Evolutionary conservation across 2,888 invertebrate species (phyloP), one percentile per base, ranked within the genome.

Genomic region (Agrenia bidenticulata): DNA sequence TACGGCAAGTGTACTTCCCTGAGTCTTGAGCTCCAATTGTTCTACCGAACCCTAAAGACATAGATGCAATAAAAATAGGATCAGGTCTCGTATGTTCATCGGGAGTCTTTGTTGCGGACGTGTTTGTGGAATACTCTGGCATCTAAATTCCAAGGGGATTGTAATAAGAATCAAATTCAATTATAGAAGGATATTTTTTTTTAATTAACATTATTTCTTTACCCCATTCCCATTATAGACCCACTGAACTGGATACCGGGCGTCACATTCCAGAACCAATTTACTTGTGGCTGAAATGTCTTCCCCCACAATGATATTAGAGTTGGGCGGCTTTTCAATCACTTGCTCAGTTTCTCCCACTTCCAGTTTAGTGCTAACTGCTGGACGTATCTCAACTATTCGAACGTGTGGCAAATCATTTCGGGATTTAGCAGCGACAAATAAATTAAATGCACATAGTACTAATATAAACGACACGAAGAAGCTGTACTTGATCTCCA

Each of bases 1-100:
- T 70, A 13, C 72, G 15, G 55, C 74, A 74, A 7, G 70, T 74
- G 39, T 72, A 74, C 32, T 69, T 69, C 9, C 74, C 74, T 9
- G 72, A 62, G 60, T 74, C 72, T 26, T 69, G 64, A 13, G 42
- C 41, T 5, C 64, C 66, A 2, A 71, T 21, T 21, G 45, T 11
- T 49, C 67, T 32, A 15, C 64, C 64, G 32, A 64, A 63, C 15
- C 72, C 72, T 5, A 72, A 27, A 15, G 63, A 69, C 2, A 67
- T 41, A 0, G 69, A 60, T 21, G 72, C 72, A 32, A 53, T 58
- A 45, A 67, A 72, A 1, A 54, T 5, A 11, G 17, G 50, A 7
- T 23, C 64, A 41, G 58, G 58, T 54, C 59, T 9, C 5, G 59
- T 59, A 15, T n/a, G 15, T n/a, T 23, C n/a, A 2, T 24, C 26